A percentile compares a stretch with the other conserved stretches of the same genome.
Conservation (phyloP, 1,140 invertebrate genomes). For the Lepidostoma basale region DNA sequence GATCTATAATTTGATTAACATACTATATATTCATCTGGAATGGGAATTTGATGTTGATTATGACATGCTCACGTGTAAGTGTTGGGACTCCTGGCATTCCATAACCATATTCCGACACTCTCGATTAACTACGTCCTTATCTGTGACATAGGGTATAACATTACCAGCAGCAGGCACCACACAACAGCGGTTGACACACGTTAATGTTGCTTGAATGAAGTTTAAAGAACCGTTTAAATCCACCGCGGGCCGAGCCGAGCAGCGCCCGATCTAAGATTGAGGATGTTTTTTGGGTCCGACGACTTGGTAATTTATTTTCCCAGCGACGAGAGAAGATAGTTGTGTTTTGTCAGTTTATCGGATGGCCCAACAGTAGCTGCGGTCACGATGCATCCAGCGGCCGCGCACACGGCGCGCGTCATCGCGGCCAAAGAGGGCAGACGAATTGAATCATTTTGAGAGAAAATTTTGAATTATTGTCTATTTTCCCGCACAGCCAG, state of each 20-base stretch:
- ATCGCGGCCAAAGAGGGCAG: too few species aligned
- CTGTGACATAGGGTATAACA: not conserved
- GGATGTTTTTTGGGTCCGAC: conserved; percentile 29
- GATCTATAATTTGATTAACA: too few species aligned
- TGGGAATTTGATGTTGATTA: too few species aligned
- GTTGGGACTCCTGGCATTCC: not conserved
- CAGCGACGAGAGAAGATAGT: conserved; percentile 29
- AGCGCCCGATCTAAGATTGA: conserved; percentile 27
- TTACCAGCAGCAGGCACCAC: too few species aligned
- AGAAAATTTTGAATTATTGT: too few species aligned
- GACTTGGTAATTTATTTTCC: conserved; percentile 32
- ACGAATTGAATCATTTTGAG: too few species aligned
- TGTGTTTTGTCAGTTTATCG: conserved; percentile 33
- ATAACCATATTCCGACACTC: not conserved
- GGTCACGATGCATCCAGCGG: conserved; percentile 14
- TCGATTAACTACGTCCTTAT: not conserved
- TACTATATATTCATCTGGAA: too few species aligned
- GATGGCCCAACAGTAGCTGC: conserved; percentile 13
- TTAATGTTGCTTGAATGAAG: conserved; percentile 22
- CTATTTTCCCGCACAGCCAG: too few species aligned
- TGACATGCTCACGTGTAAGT: too few species aligned
- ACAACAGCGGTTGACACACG: not conserved
- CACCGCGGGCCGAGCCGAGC: not conserved
- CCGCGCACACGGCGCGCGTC: not conserved
- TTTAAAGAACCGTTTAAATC: conserved; percentile 21